These are phyloP conservation scores for Cherax quadricarinatus DNA, from an alignment of 1,140 invertebrate genomes.

Conservation along the genomic window DNA sequence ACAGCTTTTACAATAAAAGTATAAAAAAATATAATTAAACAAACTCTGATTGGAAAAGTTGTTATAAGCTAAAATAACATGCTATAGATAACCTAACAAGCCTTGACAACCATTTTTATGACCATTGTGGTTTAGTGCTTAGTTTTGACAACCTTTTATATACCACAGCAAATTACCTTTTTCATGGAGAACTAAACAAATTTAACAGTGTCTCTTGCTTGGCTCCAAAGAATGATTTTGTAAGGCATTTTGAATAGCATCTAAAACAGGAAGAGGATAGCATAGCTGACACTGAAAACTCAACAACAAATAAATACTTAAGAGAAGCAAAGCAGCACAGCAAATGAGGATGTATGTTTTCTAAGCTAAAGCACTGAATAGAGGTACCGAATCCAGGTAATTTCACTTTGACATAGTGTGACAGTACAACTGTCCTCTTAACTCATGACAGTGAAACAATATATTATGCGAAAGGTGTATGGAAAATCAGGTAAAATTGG, in stretches of 20 bases:
- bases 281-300: not conserved
- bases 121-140: no score
- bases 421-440: not conserved
- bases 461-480: no score
- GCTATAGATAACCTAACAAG: no score
- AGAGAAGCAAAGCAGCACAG: not conserved
- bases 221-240: not conserved
- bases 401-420: not conserved
- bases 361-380: not conserved
- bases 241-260: not conserved
- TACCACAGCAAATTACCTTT: not conserved
- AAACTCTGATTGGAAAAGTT: no score
- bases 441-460: no score
- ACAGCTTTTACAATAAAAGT: no score
- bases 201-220: not conserved
- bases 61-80: no score
- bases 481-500: no score
- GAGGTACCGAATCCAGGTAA: not conserved
- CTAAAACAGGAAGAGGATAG: not conserved
- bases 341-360: not conserved
- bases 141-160: not conserved
- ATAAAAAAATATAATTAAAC: no score
- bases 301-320: not conserved
- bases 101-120: no score
- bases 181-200: not conserved